Percentiles rank a stretch among this genome's conserved stretches.
phyloP scores from a whole-genome alignment of 2,888 invertebrate genomes.

The Zootermopsis nevadensis region DNA sequence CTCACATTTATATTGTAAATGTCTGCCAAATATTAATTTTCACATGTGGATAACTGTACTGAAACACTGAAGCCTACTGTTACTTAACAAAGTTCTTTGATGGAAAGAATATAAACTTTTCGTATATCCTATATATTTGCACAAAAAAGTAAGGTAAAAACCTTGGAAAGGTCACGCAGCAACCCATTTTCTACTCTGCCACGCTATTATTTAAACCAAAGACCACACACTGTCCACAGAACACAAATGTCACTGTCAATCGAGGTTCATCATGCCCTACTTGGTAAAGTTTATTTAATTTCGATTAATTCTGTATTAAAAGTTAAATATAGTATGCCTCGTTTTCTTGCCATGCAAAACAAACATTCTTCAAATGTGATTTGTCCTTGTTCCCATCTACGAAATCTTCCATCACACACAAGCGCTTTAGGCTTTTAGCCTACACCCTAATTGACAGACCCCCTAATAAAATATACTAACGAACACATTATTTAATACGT shows the following conservation, averaged over 20 bases:
- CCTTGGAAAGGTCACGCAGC: no score
- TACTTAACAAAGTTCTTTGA: no score
- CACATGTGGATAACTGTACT: no score
- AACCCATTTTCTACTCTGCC: no score
- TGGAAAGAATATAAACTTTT: no score
- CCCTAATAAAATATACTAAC: not conserved
- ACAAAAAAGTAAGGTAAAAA: no score
- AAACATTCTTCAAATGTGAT: not conserved
- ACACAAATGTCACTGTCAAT: slow-evolving; percentile 10
- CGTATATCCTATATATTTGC: no score
- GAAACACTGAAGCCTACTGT: no score
- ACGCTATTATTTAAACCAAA: not conserved
- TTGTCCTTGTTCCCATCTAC: not conserved
- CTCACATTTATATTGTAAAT: no score
- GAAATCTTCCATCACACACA: not conserved
- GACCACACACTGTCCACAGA: not conserved
- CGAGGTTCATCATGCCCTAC: not conserved
- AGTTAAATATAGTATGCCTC: not conserved
- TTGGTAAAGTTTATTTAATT: not conserved
- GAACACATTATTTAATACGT: not conserved
- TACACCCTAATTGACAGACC: slow-evolving; percentile 24
- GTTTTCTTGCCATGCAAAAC: not conserved
- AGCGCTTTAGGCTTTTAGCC: not conserved
- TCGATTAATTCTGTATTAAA: not conserved
- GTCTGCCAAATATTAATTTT: no score